Percentiles rank a stretch among this genome's conserved stretches.
These are phyloP conservation scores for Carposina sasakii DNA, from an alignment of 1,140 invertebrate species.

Conservation along the genomic window DNA sequence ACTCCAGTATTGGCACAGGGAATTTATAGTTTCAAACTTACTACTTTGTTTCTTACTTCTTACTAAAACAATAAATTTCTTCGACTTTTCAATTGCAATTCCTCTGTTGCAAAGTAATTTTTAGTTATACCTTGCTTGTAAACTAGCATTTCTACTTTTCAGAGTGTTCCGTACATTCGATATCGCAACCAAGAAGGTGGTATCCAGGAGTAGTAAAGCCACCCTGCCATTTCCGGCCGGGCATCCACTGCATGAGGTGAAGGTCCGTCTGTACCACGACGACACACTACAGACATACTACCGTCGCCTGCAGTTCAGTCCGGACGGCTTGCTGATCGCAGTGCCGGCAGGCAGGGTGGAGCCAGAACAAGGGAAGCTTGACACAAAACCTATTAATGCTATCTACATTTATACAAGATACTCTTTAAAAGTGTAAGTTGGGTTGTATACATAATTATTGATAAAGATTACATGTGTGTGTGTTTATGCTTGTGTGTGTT, in stretches of 20 bases:
- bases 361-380: constrained; percentile 71
- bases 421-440: constrained; percentile 80
- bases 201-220: constrained; percentile 81
- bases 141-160: constrained; percentile 26
- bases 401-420: constrained; percentile 88
- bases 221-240: constrained; percentile 75
- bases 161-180: constrained; percentile 85
- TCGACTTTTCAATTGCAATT: too few relatives aligned
- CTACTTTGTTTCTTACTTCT: too few relatives aligned
- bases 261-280: constrained; percentile 89
- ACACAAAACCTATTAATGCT: constrained; percentile 77
- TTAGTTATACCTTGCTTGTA: too few relatives aligned
- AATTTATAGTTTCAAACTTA: too few relatives aligned
- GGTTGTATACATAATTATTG: too few relatives aligned
- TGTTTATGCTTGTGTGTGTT: not conserved
- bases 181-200: constrained; percentile 78
- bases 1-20: too few relatives aligned
- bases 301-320: constrained; percentile 88
- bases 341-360: constrained; percentile 88
- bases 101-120: too few relatives aligned
- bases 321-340: constrained; percentile 90
- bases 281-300: constrained; percentile 96
- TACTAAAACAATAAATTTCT: too few relatives aligned
- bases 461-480: too few relatives aligned
- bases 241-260: constrained; percentile 75